Conservation (phyloP, 2,797 vertebrate genomes). For the Yasuhikotakia modesta region DNA sequence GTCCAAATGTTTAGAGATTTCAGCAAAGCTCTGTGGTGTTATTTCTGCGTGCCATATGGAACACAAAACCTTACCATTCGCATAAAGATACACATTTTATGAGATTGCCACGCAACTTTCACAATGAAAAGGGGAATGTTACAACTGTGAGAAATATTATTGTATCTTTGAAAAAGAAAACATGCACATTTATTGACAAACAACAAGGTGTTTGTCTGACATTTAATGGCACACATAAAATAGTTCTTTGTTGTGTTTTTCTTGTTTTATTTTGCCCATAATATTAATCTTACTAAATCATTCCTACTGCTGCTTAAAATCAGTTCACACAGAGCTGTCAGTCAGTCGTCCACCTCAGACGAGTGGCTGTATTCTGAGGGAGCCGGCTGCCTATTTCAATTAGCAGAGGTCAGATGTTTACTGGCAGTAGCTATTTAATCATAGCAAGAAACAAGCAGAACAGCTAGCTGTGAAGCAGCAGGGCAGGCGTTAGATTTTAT, state of each 20-base stretch:
- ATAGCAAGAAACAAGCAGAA: constrained; percentile 77
- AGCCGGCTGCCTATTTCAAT: constrained; percentile 72
- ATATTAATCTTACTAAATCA: not conserved
- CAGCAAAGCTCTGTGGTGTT: constrained; percentile 34
- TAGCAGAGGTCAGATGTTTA: constrained; percentile 80
- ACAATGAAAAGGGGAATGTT: no score
- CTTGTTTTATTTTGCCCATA: not conserved
- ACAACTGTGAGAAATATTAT: no score
- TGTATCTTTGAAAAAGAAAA: no score
- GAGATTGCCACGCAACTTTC: not conserved
- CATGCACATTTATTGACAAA: no score
- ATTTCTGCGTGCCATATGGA: constrained; percentile 35
- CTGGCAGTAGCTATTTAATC: constrained; percentile 81
- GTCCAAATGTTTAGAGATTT: constrained; percentile 40
- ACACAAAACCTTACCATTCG: not conserved
- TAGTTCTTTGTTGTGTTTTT: no score
- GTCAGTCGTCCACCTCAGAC: constrained; percentile 25
- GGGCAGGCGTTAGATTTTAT: constrained; percentile 69
- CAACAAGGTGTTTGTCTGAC: no score
- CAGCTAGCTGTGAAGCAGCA: constrained; percentile 80
- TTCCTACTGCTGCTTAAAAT: not conserved
- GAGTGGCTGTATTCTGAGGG: constrained; percentile 60
- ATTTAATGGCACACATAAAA: not conserved
- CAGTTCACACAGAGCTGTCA: not conserved
- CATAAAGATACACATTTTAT: not conserved